Base-by-base conservation (phyloP, 2,888 invertebrate species). In the Lithophane ornitopus region DNA sequence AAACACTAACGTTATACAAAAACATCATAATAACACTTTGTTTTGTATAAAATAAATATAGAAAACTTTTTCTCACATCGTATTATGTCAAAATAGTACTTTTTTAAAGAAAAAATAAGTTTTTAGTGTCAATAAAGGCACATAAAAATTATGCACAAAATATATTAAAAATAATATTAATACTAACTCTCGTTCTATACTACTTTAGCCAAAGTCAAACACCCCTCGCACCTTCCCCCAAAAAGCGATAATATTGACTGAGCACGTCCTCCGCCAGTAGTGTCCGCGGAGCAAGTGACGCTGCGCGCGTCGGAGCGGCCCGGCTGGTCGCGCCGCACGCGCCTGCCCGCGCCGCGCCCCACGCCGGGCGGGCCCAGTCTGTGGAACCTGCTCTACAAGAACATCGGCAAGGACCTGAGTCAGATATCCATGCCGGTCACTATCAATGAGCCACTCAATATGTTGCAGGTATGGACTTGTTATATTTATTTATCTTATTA, bases 371-470 rank as follows among this genome's bases (percentile, higher is more conserved):
- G 98, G 44, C 97, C 98, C 69, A 98, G 98, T 28, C 95, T 98
- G n/a, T 98, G 98, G 98, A 98, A 98, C 94, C 96, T 98, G 76
- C 95, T 98, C 6, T 97, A 98, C 91, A 98, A 98, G 94, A 98
- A 98, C 93, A 98, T 98, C 72, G 98, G 98, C 85, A 98, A 98
- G 94, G 98, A 98, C 93, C 95, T 98, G 77, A 98, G 98, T 28
- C 98, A 98, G 94, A 98, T 98, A 65, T 98, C 98, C 79, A 98
- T 98, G 98, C 98, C 98, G 0, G 98, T 98, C 62, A 98, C 98
- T 3, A 97, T 98, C 83, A 98, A 98, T 92, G 98, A 98, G 93
- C 98, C 98, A 0, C 96, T 98, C 0, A 98, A 98, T 90, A 98
- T 98, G 96, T 95, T 98, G 73, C 98, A 98, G 97, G 97, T 98